Conservation (phyloP, 2,888 invertebrate genomes). For the Phalera bucephala region DNA sequence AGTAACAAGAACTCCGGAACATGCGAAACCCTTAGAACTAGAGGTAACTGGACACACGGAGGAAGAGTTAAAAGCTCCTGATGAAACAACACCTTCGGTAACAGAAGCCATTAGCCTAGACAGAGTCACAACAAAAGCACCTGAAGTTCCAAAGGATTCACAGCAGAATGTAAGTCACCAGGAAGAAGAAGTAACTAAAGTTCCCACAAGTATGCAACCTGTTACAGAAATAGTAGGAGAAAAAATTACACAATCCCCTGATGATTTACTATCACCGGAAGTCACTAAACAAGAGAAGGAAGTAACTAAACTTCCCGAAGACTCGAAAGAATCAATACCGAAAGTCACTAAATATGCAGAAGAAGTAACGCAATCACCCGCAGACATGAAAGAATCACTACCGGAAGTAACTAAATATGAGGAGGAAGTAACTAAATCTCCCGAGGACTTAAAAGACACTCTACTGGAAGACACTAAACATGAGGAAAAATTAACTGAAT, state of each 20-base stretch:
- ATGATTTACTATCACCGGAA: neutral
- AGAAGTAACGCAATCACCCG: neutral
- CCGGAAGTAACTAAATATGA: neutral
- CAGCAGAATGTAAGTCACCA: neutral
- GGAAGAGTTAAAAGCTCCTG: neutral
- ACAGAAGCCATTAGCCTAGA: neutral
- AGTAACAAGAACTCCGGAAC: constrained; percentile 3
- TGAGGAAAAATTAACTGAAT: neutral
- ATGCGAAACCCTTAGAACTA: neutral
- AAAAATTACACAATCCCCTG: neutral
- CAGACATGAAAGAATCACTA: neutral
- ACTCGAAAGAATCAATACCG: neutral
- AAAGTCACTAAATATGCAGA: neutral
- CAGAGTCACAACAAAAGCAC: no score
- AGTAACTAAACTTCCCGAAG: neutral
- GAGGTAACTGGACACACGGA: no score
- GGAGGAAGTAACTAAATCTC: neutral
- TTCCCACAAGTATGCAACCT: neutral
- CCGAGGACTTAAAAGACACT: neutral
- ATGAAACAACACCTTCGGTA: neutral
- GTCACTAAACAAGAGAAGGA: neutral
- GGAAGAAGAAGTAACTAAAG: constrained; percentile 3
- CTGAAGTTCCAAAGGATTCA: neutral
- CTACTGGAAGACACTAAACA: neutral
- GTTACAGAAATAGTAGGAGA: no score